Evolutionary conservation across 92 coral and sea anemone species (phyloP).

Genomic region (Epizoanthus illoricatus): DNA sequence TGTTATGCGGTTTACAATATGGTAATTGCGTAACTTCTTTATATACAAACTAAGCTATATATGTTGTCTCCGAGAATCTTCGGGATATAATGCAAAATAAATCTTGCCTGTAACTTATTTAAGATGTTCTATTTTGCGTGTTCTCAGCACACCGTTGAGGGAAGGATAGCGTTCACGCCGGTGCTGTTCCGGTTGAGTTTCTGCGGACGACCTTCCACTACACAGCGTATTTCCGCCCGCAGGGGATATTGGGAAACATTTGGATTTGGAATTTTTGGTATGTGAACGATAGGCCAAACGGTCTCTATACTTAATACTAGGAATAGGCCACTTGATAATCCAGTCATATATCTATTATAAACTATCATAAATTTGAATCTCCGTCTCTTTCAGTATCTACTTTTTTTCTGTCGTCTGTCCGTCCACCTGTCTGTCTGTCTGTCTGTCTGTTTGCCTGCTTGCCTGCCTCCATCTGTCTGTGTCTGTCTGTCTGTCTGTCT

Average conservation of each 20-base stretch:
- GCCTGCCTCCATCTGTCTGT: too few relatives aligned
- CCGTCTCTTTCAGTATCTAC: too few relatives aligned
- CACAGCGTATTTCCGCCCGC: conserved; percentile 39
- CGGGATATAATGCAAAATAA: too few relatives aligned
- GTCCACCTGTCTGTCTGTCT: not conserved
- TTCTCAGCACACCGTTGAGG: conserved; percentile 77
- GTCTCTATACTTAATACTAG: not conserved
- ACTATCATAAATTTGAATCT: too few relatives aligned
- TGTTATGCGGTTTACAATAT: too few relatives aligned
- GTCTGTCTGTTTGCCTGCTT: too few relatives aligned
- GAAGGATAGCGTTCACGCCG: conserved; percentile 74
- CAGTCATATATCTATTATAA: too few relatives aligned
- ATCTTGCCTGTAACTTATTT: not conserved
- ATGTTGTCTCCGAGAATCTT: too few relatives aligned
- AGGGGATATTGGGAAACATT: conserved; percentile 90
- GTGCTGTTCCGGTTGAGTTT: conserved; percentile 75
- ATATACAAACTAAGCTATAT: too few relatives aligned
- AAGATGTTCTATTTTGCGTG: not conserved
- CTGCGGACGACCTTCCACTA: conserved; percentile 75
- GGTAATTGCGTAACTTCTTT: too few relatives aligned
- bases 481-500: too few relatives aligned
- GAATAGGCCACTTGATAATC: not conserved
- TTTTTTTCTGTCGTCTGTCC: too few relatives aligned
- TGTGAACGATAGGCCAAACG: not conserved
- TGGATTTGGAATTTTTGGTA: conserved; percentile 83